These are phyloP conservation scores for Lydus trimaculatus DNA, from an alignment of 2,888 invertebrate genomes.

Conservation along the genomic window DNA sequence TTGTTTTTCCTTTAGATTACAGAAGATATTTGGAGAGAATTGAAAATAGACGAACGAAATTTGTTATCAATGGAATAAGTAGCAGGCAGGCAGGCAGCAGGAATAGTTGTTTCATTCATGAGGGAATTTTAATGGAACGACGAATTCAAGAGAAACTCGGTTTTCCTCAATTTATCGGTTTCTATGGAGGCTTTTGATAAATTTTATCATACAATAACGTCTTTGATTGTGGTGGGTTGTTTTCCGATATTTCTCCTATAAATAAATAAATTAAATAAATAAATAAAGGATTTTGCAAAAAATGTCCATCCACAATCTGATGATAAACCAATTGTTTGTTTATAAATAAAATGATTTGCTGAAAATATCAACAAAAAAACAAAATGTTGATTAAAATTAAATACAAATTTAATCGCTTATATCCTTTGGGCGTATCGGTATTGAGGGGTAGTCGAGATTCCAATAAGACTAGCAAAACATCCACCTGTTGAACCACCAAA, in stretches of 20 bases:
- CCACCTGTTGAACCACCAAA: conserved; percentile 7
- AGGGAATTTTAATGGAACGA: background rate
- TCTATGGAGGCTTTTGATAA: background rate
- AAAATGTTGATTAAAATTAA: too few relatives aligned
- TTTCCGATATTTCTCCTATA: background rate
- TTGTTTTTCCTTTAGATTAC: background rate
- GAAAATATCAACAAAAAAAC: too few relatives aligned
- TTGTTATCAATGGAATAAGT: background rate
- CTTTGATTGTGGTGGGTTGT: background rate
- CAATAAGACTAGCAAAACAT: conserved; percentile 19
- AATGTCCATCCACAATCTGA: background rate
- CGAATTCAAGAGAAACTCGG: background rate
- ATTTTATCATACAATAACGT: background rate
- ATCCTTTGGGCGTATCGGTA: background rate
- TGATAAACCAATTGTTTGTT: too few relatives aligned
- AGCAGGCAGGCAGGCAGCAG: background rate
- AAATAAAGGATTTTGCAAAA: background rate
- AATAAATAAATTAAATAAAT: too few relatives aligned
- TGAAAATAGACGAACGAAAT: background rate
- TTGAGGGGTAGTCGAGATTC: background rate
- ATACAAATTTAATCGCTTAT: too few relatives aligned
- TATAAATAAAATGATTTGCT: too few relatives aligned
- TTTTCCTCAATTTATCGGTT: background rate
- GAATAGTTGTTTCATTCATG: background rate
- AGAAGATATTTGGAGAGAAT: background rate